Evolutionary conservation across 2,888 invertebrate genomes (phyloP).

Genomic region (Lottia scabra): DNA sequence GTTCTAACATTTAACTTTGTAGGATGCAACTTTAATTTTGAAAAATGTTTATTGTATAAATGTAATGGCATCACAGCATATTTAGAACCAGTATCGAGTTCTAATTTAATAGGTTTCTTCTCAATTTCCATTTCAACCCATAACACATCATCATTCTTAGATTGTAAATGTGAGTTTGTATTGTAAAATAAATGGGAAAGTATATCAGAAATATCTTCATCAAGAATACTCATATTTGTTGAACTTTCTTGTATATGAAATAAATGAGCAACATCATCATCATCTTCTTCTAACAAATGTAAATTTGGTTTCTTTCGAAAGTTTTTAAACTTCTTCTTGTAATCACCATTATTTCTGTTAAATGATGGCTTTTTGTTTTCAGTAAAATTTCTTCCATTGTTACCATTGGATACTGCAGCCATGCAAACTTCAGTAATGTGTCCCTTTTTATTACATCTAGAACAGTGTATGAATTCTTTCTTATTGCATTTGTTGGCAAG

Average conservation of each 20-base stretch:
- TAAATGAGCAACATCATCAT: too few species aligned
- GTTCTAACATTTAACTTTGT: not conserved
- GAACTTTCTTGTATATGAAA: too few species aligned
- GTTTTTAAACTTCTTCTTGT: too few species aligned
- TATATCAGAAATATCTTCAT: not conserved
- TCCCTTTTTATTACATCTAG: not conserved
- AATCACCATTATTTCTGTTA: too few species aligned
- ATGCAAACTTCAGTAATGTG: not conserved
- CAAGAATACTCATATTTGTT: not conserved
- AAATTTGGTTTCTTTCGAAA: too few species aligned
- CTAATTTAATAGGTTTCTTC: not conserved
- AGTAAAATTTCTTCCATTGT: not conserved
- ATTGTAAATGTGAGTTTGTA: not conserved
- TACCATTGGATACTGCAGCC: not conserved
- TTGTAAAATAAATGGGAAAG: not conserved
- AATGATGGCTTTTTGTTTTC: too few species aligned
- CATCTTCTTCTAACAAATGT: too few species aligned
- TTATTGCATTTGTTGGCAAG: not conserved
- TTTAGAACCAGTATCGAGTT: not conserved
- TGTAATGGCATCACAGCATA: not conserved
- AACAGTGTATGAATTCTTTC: not conserved
- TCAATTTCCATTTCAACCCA: not conserved
- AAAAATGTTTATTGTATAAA: not conserved
- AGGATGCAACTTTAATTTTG: not conserved
- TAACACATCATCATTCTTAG: not conserved